Evolutionary conservation across 2,113 vertebrate species (phyloP), one percentile per base, ranked within the genome.

Genomic region (Ictalurus punctatus): DNA sequence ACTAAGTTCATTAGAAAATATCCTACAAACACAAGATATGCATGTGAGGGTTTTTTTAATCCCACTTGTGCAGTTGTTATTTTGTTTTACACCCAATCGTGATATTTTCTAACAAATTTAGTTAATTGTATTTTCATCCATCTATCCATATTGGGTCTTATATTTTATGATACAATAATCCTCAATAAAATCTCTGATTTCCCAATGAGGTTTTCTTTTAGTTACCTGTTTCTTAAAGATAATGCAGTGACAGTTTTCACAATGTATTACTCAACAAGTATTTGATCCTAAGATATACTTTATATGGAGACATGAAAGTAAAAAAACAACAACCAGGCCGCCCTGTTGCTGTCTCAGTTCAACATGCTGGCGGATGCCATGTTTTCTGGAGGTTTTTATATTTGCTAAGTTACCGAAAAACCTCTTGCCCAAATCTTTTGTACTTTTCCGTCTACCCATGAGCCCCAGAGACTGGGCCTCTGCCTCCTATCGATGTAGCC

Each of bases 401-500:
- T 82, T 83, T 44, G 58, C 59, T 14, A 56, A 80, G 71, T 84
- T 73, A 58, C 23, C 25, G 12, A 78, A 27, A 52, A 83, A 89
- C 13, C n/a, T 63, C 59, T 79, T 52, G 67, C 58, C 48, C 30
- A 78, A 59, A 65, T 65, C 79, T 73, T 83, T 73, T 83, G 82
- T 84, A 13, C 25, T 54, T 63, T 83, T 61, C 6, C 37, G 19
- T 88, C 58, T 76, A 21, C 76, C 44, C 76, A 34, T n/a, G 79
- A 69, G 76, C 74, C 37, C 76, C 25, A 88, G 83, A 74, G 40
- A 76, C 58, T 12, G 61, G n/a, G 73, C 54, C 58, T 83, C 63
- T 40, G 80, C 25, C 56, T 76, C 21, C 25, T 78, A 76, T n/a
- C 82, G 89, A 82, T 54, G 34, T 34, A 52, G 87, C n/a, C 73